phyloP scores from a whole-genome alignment of 2,113 vertebrate species.

The Bufo gargarizans region DNA sequence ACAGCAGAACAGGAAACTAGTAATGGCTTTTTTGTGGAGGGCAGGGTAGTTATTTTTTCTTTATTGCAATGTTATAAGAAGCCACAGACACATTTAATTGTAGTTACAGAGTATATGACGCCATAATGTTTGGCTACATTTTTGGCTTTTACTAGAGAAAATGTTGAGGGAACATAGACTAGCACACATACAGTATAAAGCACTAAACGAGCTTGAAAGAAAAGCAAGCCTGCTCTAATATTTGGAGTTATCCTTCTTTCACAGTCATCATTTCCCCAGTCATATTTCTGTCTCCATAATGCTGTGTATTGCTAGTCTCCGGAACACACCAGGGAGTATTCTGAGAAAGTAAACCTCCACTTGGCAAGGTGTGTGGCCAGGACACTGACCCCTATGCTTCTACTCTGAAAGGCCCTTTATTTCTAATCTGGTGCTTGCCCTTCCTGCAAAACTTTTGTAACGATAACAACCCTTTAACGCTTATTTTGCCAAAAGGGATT shows the following conservation, averaged over 20 bases:
- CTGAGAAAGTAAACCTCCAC: constrained; percentile 48
- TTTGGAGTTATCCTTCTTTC: not conserved
- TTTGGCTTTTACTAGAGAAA: not conserved
- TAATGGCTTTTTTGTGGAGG: too few species aligned
- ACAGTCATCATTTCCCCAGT: constrained; percentile 17
- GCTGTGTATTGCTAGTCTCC: constrained; percentile 28
- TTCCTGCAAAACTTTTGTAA: constrained; percentile 19
- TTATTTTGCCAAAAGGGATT: not conserved
- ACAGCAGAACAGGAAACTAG: too few species aligned
- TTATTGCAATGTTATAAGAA: too few species aligned
- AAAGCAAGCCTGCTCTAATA: not conserved
- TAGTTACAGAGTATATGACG: too few species aligned
- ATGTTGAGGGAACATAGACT: not conserved
- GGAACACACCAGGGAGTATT: constrained; percentile 41
- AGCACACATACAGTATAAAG: not conserved
- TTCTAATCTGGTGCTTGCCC: constrained; percentile 25
- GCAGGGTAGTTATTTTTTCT: too few species aligned
- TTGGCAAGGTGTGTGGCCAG: constrained; percentile 54
- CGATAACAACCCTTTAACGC: constrained; percentile 20
- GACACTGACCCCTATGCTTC: constrained; percentile 31
- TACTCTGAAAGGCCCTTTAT: constrained; percentile 41
- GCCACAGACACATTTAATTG: too few species aligned
- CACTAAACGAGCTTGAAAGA: not conserved
- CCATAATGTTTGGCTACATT: not conserved
- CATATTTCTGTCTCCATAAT: constrained; percentile 13